phyloP scores from a whole-genome alignment of 2,888 invertebrate species.

The Thyatira batis region DNA sequence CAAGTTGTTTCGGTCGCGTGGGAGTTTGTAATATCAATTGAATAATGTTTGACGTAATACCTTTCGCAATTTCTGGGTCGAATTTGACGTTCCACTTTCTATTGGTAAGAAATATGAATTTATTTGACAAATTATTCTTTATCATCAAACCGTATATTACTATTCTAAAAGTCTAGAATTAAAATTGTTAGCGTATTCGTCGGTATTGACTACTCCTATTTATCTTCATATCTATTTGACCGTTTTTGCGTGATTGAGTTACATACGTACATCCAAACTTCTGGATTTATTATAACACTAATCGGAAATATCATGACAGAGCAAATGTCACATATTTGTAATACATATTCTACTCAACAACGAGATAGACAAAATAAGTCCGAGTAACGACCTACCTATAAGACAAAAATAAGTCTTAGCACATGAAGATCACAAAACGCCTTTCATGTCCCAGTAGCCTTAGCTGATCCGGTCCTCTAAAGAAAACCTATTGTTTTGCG shows the following conservation, averaged over 20 bases:
- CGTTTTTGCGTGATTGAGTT: too few species aligned
- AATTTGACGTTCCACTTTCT: background rate
- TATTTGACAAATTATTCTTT: background rate
- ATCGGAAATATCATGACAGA: too few species aligned
- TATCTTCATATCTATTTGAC: too few species aligned
- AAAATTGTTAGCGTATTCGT: too few species aligned
- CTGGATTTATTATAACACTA: too few species aligned
- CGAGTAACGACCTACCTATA: background rate
- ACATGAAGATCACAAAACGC: background rate
- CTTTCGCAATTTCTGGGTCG: background rate
- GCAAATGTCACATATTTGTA: too few species aligned
- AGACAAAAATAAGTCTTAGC: background rate
- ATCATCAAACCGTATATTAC: background rate
- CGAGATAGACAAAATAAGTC: too few species aligned
- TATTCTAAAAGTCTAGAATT: too few species aligned
- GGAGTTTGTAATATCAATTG: slow-evolving; percentile 1
- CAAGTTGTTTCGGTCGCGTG: slow-evolving; percentile 1
- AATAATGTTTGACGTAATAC: slow-evolving; percentile 1
- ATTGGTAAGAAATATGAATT: background rate
- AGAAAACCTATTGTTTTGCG: background rate
- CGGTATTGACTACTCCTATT: too few species aligned
- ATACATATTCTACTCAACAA: too few species aligned
- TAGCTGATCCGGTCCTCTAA: background rate
- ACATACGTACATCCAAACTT: too few species aligned
- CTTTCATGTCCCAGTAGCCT: background rate